Percentiles rank a stretch among this genome's conserved stretches.
Evolutionary conservation across 2,113 vertebrate genomes (phyloP).

Genomic region (human (Homo sapiens)): DNA sequence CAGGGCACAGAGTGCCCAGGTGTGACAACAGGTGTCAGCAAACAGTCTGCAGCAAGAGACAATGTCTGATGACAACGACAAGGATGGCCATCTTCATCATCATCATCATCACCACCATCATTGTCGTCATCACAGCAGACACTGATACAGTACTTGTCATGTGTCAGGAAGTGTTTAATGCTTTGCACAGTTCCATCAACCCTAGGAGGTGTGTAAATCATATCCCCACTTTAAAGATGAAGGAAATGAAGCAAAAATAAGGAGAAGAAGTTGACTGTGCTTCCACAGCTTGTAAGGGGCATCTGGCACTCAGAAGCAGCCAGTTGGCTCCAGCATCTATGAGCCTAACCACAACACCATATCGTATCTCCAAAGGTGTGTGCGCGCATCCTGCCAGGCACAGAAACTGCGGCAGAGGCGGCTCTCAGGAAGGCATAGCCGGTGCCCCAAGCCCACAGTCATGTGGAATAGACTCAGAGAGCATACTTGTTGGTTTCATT

Average conservation of each 20-base stretch:
- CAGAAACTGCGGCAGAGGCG: not conserved
- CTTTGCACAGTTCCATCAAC: not conserved
- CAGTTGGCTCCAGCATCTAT: accelerated
- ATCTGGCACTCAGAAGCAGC: not conserved
- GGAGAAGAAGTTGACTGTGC: not conserved
- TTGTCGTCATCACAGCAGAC: not conserved
- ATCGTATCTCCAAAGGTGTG: not conserved
- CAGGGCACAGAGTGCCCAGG: not conserved
- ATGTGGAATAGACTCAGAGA: not conserved
- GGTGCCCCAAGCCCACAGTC: not conserved
- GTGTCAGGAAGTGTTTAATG: not conserved
- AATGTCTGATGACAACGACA: accelerated
- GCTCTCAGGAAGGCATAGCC: not conserved
- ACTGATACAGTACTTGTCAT: accelerated
- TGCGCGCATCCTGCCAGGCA: not conserved
- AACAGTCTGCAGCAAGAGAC: not conserved
- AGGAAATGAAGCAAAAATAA: not conserved
- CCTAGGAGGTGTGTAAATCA: not conserved
- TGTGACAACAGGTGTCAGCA: not conserved
- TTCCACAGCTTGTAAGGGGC: not conserved
- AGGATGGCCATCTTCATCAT: accelerated
- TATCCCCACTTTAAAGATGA: not conserved
- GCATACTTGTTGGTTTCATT: not conserved
- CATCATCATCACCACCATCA: accelerated
- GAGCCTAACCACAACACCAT: not conserved